phyloP scores from a whole-genome alignment of 1,140 invertebrate species.

The Lutraria rhynchaena region DNA sequence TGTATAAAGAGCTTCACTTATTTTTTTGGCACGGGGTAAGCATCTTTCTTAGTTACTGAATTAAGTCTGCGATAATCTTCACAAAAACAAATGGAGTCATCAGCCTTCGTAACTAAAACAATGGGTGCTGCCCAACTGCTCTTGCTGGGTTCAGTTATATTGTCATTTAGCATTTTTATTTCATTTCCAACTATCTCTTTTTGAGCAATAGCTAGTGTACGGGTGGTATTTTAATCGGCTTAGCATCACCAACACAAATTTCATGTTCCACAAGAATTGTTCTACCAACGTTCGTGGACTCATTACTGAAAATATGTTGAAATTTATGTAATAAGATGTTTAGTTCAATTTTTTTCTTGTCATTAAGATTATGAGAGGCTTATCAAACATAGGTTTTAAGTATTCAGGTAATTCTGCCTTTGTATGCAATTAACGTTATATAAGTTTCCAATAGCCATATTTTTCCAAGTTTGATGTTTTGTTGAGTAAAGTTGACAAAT shows the following conservation, averaged over 20 bases:
- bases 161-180: constrained; percentile 12
- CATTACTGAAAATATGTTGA: neutral
- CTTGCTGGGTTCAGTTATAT: neutral
- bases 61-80: constrained; percentile 11
- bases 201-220: neutral
- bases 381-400: neutral
- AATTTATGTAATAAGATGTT: neutral
- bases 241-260: neutral
- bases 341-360: neutral
- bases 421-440: neutral
- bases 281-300: neutral
- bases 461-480: neutral
- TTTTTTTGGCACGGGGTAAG: too few relatives aligned
- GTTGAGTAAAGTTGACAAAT: neutral
- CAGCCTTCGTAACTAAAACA: neutral
- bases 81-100: neutral
- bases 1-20: neutral
- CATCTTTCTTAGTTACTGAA: neutral
- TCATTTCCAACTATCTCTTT: neutral
- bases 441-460: neutral
- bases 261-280: constrained; percentile 6
- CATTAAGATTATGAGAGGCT: neutral
- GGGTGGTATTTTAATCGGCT: constrained; percentile 16
- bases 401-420: neutral
- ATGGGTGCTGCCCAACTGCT: constrained; percentile 13